These are phyloP conservation scores for Protodeltote pygarga DNA, from an alignment of 2,888 invertebrate species.

Conservation along the genomic window DNA sequence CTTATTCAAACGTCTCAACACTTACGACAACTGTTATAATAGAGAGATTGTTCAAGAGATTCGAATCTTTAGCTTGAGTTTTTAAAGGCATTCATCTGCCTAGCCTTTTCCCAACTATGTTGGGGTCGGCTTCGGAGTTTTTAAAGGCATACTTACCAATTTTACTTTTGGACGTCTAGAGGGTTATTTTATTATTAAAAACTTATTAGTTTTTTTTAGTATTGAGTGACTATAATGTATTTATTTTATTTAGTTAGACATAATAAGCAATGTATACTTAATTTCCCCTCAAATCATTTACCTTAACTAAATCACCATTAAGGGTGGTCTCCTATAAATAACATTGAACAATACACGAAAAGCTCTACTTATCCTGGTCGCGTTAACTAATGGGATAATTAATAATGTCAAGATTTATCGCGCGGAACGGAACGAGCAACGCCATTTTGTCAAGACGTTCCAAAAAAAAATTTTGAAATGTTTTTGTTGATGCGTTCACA, in stretches of 20 bases:
- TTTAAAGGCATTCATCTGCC: too few species aligned
- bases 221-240: background rate
- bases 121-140: too few species aligned
- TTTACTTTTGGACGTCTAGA: too few species aligned
- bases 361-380: conserved; percentile 40
- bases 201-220: too few species aligned
- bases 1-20: too few species aligned
- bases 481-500: conserved; percentile 24
- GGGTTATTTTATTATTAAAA: too few species aligned
- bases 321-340: conserved; percentile 47
- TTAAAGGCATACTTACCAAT: too few species aligned
- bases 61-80: too few species aligned
- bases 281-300: background rate
- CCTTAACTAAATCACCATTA: conserved; percentile 11
- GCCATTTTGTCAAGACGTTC: conserved; percentile 31
- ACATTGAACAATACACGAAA: conserved; percentile 27
- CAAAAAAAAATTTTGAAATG: conserved; percentile 26
- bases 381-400: conserved; percentile 51
- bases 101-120: too few species aligned
- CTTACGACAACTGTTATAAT: too few species aligned
- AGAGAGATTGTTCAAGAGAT: too few species aligned
- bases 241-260: background rate
- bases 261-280: conserved; percentile 1
- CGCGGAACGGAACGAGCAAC: conserved; percentile 49
- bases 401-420: conserved; percentile 58